Evolutionary conservation across 2,113 vertebrate species (phyloP), one percentile per base, ranked within the genome.

Genomic region (Furnarius figulus): DNA sequence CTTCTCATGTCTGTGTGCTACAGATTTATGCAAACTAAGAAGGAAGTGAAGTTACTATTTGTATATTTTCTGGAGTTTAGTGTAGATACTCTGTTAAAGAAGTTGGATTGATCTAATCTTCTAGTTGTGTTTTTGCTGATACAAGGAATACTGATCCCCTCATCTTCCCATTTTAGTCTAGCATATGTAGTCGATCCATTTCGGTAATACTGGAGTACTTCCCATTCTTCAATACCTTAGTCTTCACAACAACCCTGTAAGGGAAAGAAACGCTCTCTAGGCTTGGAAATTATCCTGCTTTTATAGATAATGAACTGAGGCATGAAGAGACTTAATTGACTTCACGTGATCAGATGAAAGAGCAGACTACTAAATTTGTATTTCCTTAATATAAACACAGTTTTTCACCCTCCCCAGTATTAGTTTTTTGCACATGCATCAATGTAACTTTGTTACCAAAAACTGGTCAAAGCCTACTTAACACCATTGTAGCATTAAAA

Each of bases 11-110:
- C 52, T 82, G 13, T 68, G 65, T 85, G 40, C 70, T 89, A 92
- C 33, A 89, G 72, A 89, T 93, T 74, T 87, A 85, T 87, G 50
- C 59, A 91, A 72, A 89, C 70, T n/a, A 79, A 94, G 82, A 95
- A 89, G 14, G 39, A 61, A 72, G 22, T 73, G 46, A 74, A 83
- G 30, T 81, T 61, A 42, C 53, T 77, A 73, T 68, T 81, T 92
- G n/a, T 93, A 44, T 70, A 15, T 8, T 80, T 90, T 83, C 76
- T 77, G 37, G 31, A 55, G 63, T 74, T 79, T 31, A 49, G 12
- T 76, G 3, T 25, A 63, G 40, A 18, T 46, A 46, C 14, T 58
- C n/a, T 46, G 5, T 72, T 79, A 8, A 0, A 44, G 20, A 39
- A 76, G 9, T 40, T 70, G 23, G 13, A 53, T 90, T 90, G 16